These are phyloP conservation scores for Adrianichthys oophorus DNA, from an alignment of 2,797 vertebrate species.

Conservation along the genomic window DNA sequence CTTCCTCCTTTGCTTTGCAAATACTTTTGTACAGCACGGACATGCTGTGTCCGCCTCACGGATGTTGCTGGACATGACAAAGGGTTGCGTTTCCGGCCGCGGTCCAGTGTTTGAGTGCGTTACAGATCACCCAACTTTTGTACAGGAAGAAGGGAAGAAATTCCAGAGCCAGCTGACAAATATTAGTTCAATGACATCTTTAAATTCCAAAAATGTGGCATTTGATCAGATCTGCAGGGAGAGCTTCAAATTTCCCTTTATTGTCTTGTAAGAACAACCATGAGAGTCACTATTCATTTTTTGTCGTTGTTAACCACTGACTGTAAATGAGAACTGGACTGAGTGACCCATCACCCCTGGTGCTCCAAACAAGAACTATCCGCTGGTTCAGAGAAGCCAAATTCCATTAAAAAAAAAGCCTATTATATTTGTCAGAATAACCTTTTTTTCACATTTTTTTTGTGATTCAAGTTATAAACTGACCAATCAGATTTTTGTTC, in stretches of 20 bases:
- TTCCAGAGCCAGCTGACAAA: constrained; percentile 33
- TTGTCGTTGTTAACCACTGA: too few species aligned
- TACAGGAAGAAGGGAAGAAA: constrained; percentile 39
- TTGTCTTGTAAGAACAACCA: too few species aligned
- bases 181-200: constrained; percentile 34
- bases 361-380: too few species aligned
- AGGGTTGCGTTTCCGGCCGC: constrained; percentile 41
- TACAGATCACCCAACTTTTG: constrained; percentile 28
- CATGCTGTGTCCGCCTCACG: constrained; percentile 26
- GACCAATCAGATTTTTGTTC: too few species aligned
- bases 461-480: too few species aligned
- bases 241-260: constrained; percentile 14
- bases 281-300: too few species aligned
- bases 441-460: too few species aligned
- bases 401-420: too few species aligned
- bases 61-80: constrained; percentile 44
- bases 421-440: too few species aligned
- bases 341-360: too few species aligned
- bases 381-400: too few species aligned
- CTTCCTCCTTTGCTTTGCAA: constrained; percentile 29
- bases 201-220: constrained; percentile 7
- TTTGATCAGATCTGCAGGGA: constrained; percentile 30
- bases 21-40: constrained; percentile 8
- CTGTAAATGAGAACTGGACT: too few species aligned
- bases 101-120: constrained; percentile 29